These are phyloP conservation scores for Drosophila seclusa DNA, from an alignment of 2,888 invertebrate genomes.

Conservation along the genomic window DNA sequence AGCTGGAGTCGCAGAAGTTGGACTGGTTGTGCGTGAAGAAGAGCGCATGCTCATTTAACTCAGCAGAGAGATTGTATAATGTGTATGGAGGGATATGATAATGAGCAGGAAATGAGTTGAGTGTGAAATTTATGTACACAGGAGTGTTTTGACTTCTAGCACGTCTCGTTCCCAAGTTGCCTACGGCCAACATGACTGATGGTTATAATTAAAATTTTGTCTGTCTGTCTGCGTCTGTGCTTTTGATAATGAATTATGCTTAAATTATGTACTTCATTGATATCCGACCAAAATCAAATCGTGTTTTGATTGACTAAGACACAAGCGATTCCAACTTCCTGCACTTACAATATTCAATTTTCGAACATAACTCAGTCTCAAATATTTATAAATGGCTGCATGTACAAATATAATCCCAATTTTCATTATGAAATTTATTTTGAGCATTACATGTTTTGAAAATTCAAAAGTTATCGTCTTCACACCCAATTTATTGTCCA, in stretches of 20 bases:
- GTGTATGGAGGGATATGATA: slow-evolving; percentile 64
- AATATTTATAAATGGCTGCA: not conserved
- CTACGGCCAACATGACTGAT: slow-evolving; percentile 64
- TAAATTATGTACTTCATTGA: slow-evolving; percentile 55
- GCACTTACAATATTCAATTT: not conserved
- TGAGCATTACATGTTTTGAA: not conserved
- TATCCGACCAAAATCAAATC: slow-evolving; percentile 46
- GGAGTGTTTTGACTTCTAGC: slow-evolving; percentile 56
- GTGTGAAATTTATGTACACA: slow-evolving; percentile 79
- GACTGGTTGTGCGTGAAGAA: slow-evolving; percentile 39
- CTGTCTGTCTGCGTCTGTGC: slow-evolving; percentile 10
- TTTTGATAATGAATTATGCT: slow-evolving; percentile 46
- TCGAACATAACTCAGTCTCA: slow-evolving; percentile 38
- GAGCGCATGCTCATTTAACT: slow-evolving; percentile 63
- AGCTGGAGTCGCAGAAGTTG: not conserved
- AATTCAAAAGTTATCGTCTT: not conserved
- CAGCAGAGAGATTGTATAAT: slow-evolving; percentile 48
- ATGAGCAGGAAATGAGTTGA: slow-evolving; percentile 80
- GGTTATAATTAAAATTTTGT: slow-evolving; percentile 68
- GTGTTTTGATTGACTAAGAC: slow-evolving; percentile 53
- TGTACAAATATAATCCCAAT: not conserved
- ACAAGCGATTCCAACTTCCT: slow-evolving; percentile 15
- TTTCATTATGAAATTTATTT: not conserved
- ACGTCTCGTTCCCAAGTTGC: slow-evolving; percentile 15
- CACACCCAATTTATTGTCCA: not conserved